phyloP scores from a whole-genome alignment of 1,140 invertebrate species.

The Orius laevigatus region DNA sequence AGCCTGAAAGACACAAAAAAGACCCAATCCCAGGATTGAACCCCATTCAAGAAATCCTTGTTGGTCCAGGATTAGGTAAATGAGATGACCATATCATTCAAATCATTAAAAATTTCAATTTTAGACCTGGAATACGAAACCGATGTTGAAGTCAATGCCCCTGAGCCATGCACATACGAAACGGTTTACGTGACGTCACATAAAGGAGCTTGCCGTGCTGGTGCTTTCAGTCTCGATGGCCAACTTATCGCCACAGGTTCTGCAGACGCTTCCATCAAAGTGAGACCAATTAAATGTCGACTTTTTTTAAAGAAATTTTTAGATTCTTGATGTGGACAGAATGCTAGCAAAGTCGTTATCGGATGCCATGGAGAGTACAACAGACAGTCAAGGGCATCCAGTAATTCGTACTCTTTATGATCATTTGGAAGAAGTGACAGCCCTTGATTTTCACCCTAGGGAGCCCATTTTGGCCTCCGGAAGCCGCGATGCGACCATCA shows the following conservation, averaged over 20 bases:
- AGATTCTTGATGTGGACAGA: constrained; percentile 91
- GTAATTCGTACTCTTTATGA: constrained; percentile 98
- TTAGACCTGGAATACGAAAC: constrained; percentile 90
- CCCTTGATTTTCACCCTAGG: constrained; percentile 89
- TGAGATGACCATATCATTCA: background rate
- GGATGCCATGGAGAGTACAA: constrained; percentile 53
- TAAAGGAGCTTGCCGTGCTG: constrained; percentile 87
- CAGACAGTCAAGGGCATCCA: constrained; percentile 71
- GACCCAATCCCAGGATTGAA: constrained; percentile 32
- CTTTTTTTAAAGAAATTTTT: constrained; percentile 8
- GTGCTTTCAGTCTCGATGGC: constrained; percentile 87
- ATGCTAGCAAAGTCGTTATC: constrained; percentile 91
- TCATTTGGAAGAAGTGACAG: constrained; percentile 93
- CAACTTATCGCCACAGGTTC: constrained; percentile 95
- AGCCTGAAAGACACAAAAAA: constrained; percentile 44
- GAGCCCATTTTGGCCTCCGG: constrained; percentile 88
- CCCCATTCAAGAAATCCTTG: constrained; percentile 44
- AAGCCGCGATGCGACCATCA: constrained; percentile 82
- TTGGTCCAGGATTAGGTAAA: constrained; percentile 62
- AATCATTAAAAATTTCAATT: constrained; percentile 14
- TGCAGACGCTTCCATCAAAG: constrained; percentile 94
- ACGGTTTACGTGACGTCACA: constrained; percentile 98
- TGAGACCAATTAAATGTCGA: constrained; percentile 22
- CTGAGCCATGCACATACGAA: constrained; percentile 90
- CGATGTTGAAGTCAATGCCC: constrained; percentile 72